Percentiles rank a stretch among this genome's conserved stretches.
phyloP scores from a whole-genome alignment of 2,888 invertebrate species.

The Drosophila kanekoi region DNA sequence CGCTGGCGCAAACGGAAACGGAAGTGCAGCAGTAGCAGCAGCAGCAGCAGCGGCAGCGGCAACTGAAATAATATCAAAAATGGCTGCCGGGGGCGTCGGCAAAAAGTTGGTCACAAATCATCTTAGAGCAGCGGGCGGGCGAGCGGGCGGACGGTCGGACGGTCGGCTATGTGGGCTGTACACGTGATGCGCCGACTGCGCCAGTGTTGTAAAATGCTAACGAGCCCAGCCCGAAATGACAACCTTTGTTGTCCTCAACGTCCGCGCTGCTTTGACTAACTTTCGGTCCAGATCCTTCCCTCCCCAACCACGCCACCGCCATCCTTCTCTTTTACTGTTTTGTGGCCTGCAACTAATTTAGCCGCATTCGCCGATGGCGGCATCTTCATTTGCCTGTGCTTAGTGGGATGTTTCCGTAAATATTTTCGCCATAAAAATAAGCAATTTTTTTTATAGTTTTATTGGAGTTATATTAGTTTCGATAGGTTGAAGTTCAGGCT shows the following conservation, averaged over 20 bases:
- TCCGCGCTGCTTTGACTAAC: constrained; percentile 44
- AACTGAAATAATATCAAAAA: constrained; percentile 78
- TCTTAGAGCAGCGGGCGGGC: constrained; percentile 48
- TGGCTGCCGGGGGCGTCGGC: constrained; percentile 76
- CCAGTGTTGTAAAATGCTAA: constrained; percentile 78
- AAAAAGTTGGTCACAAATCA: constrained; percentile 79
- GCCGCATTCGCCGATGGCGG: constrained; percentile 58
- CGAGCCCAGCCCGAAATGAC: constrained; percentile 65
- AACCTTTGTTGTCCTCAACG: constrained; percentile 68
- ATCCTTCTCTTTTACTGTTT: constrained; percentile 38
- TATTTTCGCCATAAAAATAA: background rate
- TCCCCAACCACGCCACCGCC: background rate
- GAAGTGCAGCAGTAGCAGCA: constrained; percentile 65
- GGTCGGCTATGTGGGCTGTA: constrained; percentile 3
- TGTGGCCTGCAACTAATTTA: constrained; percentile 75
- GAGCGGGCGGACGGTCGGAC: background rate
- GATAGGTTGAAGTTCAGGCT: background rate
- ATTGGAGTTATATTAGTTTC: background rate
- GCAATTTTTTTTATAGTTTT: background rate
- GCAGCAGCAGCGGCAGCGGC: constrained; percentile 37
- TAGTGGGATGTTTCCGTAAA: constrained; percentile 27
- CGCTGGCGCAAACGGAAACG: constrained; percentile 66
- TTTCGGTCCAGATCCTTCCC: constrained; percentile 30
- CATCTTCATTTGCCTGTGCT: constrained; percentile 61
- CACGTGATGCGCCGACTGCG: constrained; percentile 55